A percentile compares a stretch with the other conserved stretches of the same genome.
Conservation (phyloP, 1,140 invertebrate species). For the Atta cephalotes region DNA sequence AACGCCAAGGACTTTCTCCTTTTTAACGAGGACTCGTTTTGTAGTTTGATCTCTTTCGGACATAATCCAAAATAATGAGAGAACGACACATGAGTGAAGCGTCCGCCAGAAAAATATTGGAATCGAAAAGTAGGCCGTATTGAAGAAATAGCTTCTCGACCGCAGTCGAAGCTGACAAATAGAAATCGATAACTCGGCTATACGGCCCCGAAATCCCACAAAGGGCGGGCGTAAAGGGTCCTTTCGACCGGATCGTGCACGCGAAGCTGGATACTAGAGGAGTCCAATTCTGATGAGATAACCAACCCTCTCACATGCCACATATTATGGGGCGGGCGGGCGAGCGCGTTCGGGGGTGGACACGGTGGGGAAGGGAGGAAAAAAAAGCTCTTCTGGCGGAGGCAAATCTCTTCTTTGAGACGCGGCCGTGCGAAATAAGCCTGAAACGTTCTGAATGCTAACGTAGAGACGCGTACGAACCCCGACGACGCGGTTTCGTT, state of each 20-base stretch:
- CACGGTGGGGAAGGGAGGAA: conserved; percentile 65
- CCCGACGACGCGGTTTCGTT: conserved; percentile 68
- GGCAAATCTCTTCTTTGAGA: conserved; percentile 86
- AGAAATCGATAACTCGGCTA: conserved; percentile 81
- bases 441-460: conserved; percentile 84
- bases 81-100: background rate
- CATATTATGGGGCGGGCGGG: conserved; percentile 71
- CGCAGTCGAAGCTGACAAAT: conserved; percentile 39
- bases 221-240: conserved; percentile 73
- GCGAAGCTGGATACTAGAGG: conserved; percentile 76
- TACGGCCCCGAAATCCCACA: conserved; percentile 82
- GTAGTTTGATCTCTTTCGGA: conserved; percentile 2
- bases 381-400: conserved; percentile 83
- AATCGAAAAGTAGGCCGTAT: conserved; percentile 5
- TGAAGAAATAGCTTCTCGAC: conserved; percentile 36
- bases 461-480: conserved; percentile 80
- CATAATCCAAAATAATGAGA: background rate
- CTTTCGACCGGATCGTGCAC: conserved; percentile 64
- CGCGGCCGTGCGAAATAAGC: conserved; percentile 85
- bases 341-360: conserved; percentile 12
- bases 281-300: conserved; percentile 86
- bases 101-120: background rate
- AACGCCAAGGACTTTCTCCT: background rate
- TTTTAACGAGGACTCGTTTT: background rate
- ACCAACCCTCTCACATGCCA: conserved; percentile 79